Evolutionary conservation across 2,797 vertebrate species (phyloP), one percentile per base, ranked within the genome.

Genomic region (Mustela erminea): DNA sequence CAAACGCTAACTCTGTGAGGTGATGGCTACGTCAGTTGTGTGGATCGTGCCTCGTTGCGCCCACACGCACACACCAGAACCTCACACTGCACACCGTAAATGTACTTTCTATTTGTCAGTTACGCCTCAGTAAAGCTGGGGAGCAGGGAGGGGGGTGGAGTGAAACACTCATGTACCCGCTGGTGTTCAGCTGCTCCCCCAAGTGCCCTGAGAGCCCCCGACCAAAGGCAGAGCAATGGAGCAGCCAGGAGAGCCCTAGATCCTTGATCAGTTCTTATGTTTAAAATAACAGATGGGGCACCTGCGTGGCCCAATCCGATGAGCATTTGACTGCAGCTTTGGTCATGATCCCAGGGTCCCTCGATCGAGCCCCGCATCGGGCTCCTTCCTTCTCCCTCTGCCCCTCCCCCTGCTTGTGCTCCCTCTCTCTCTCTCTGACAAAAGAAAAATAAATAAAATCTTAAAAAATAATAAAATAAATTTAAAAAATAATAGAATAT

Each of bases 351-450:
- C n/a, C 18, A 20, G 66, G 8, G n/a, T 21, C n/a, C 7, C 35
- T n/a, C 1, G n/a, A 35, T 68, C 3, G 8, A 35, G n/a, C 18
- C 17, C 64, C 3, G 0, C 17, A 20, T n/a, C 1, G 2, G 17
- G n/a, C 8, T 35, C n/a, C n/a, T 9, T 68, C n/a, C 29, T 68
- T 68, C 66, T 35, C 18, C n/a, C n/a, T 35, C 66, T 35, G 64
- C 15, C 18, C n/a, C 17, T 68, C 17, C 18, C 18, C 4, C 66
- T 20, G 62, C n/a, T 20, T 35, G 15, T 66, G 62, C 32, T 17
- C 15, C 1, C 32, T 64, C 29, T 64, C 29, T 64, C 5, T 32
- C 62, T 17, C 29, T n/a, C 29, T 17, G 14, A 60, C 58, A 60
- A 60, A 60, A 32, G 20, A 35, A 10, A 35, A 68, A 20, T 68